Evolutionary conservation across 2,888 invertebrate species (phyloP).

Genomic region (Koerneria pararmatus): DNA sequence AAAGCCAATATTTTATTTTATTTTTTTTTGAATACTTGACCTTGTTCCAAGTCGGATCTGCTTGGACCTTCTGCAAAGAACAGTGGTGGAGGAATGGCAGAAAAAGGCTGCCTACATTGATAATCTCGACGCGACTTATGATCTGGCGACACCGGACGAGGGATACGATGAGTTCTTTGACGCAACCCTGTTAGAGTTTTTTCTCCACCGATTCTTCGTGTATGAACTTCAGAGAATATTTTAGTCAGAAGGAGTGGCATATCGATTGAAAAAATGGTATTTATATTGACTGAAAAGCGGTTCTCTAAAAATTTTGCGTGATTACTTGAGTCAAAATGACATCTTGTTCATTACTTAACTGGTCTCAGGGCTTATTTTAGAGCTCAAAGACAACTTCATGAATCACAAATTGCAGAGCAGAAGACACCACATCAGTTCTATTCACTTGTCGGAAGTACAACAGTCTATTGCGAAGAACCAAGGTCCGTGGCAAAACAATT

Average conservation of each 20-base stretch:
- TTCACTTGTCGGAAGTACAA: slow-evolving; percentile 19
- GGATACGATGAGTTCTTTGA: background rate
- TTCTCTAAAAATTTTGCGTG: background rate
- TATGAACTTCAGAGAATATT: background rate
- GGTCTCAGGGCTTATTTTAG: too few relatives aligned
- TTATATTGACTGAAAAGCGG: background rate
- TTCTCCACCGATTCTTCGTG: background rate
- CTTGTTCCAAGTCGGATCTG: too few relatives aligned
- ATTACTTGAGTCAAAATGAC: slow-evolving; percentile 5
- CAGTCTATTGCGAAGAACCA: slow-evolving; percentile 10
- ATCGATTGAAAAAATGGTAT: background rate
- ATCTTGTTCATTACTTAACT: too few relatives aligned
- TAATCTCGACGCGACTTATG: slow-evolving; percentile 16
- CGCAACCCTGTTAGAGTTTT: background rate
- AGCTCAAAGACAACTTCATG: too few relatives aligned
- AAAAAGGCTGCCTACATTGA: background rate
- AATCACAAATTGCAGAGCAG: too few relatives aligned
- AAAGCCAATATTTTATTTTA: too few relatives aligned
- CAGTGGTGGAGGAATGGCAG: slow-evolving; percentile 19
- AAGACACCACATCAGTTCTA: slow-evolving; percentile 15
- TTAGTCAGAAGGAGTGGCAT: background rate
- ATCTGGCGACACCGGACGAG: slow-evolving; percentile 6
- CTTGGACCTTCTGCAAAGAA: slow-evolving; percentile 3
- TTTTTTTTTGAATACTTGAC: too few relatives aligned
- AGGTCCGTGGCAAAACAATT: too few relatives aligned